Conservation (phyloP, 2,888 invertebrate genomes). For the Gortyna flavago region DNA sequence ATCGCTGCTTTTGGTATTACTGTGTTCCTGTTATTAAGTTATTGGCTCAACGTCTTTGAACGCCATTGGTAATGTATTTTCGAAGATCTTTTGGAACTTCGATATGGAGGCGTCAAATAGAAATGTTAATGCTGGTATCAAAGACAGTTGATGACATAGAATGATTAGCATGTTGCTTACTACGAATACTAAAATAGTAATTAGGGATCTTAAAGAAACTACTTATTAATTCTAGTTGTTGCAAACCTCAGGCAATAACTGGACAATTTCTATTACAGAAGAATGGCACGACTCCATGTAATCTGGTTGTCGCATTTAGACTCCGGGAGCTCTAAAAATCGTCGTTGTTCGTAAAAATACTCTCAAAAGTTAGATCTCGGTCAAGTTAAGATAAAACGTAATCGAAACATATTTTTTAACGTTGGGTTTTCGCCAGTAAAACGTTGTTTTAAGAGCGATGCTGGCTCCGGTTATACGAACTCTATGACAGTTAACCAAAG, state of each 20-base stretch:
- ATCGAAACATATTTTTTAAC: too few relatives aligned
- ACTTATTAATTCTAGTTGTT: not conserved
- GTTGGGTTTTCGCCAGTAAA: too few relatives aligned
- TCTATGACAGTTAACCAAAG: too few relatives aligned
- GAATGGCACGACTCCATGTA: not conserved
- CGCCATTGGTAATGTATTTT: conserved; percentile 5
- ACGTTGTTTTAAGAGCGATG: too few relatives aligned
- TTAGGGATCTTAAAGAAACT: not conserved
- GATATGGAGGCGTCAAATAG: not conserved
- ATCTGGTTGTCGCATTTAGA: not conserved
- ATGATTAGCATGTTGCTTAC: not conserved
- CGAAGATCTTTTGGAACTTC: not conserved
- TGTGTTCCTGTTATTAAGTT: not conserved
- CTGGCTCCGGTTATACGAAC: too few relatives aligned
- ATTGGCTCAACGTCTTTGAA: not conserved
- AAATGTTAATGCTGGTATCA: not conserved
- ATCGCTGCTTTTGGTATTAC: conserved; percentile 14
- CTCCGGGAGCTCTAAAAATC: too few relatives aligned
- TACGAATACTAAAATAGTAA: not conserved
- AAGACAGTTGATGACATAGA: not conserved
- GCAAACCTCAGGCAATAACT: too few relatives aligned
- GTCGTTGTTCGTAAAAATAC: too few relatives aligned
- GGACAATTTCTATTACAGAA: not conserved
- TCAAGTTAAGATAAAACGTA: too few relatives aligned
- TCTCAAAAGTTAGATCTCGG: too few relatives aligned